Conservation (phyloP, 2,888 invertebrate genomes). For the Lycaena phlaeas region DNA sequence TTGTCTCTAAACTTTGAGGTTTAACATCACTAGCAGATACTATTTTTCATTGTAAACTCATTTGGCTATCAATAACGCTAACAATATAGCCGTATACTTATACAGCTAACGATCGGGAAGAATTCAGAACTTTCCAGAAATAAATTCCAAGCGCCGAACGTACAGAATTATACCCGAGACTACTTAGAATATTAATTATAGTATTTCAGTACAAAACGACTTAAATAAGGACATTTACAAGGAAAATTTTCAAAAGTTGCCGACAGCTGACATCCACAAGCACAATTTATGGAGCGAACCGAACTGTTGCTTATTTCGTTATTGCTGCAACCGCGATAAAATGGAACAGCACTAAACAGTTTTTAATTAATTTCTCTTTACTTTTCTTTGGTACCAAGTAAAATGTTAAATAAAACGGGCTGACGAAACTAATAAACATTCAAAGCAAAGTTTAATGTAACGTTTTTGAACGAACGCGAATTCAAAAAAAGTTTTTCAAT, state of each 20-base stretch:
- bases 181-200: constrained; percentile 67
- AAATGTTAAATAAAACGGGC: constrained; percentile 1
- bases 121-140: constrained; percentile 7
- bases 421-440: too few species aligned
- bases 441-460: neutral
- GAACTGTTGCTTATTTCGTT: constrained; percentile 62
- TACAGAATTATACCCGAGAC: constrained; percentile 12
- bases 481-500: too few species aligned
- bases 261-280: constrained; percentile 68
- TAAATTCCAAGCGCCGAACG: constrained; percentile 9
- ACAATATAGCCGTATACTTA: neutral
- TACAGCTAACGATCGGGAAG: neutral
- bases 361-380: constrained; percentile 2
- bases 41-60: too few species aligned
- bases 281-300: constrained; percentile 61
- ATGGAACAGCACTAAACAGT: constrained; percentile 27
- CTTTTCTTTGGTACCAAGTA: constrained; percentile 1
- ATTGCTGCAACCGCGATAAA: constrained; percentile 60
- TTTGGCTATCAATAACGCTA: too few species aligned
- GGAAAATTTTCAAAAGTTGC: constrained; percentile 60
- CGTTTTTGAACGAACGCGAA: too few species aligned
- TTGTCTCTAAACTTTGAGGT: too few species aligned
- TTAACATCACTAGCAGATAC: too few species aligned
- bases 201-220: constrained; percentile 56
- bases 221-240: constrained; percentile 59